Evolutionary conservation across 2,888 invertebrate species (phyloP).

Genomic region (Cosmia trapezina): DNA sequence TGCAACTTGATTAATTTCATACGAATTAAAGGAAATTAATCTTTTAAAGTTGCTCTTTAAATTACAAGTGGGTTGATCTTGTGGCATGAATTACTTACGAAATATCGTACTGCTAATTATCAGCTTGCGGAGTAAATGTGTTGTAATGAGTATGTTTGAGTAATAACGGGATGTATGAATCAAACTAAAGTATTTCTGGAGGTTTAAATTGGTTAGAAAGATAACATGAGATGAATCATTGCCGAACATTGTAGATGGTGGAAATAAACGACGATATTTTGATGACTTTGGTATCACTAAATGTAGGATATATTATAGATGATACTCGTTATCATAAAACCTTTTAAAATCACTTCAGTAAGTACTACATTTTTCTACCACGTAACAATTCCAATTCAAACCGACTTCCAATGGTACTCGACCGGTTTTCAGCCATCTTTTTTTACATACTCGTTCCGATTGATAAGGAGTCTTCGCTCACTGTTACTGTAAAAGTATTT

Average conservation of each 20-base stretch:
- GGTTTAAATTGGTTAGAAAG: conserved; percentile 5
- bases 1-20: conserved; percentile 64
- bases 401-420: conserved; percentile 31
- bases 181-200: conserved; percentile 2
- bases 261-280: not conserved
- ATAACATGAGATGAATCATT: conserved; percentile 1
- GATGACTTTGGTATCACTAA: not conserved
- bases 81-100: conserved; percentile 61
- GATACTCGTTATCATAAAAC: not conserved
- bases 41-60: conserved; percentile 58
- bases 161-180: conserved; percentile 27
- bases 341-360: not conserved
- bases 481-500: conserved; percentile 66
- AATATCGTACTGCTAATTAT: conserved; percentile 62
- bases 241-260: not conserved
- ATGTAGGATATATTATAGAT: not conserved
- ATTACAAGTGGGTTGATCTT: conserved; percentile 62
- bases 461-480: conserved; percentile 62
- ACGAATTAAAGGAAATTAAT: conserved; percentile 62
- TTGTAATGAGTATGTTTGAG: conserved; percentile 46
- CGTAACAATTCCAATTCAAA: conserved; percentile 32
- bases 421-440: conserved; percentile 56
- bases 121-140: conserved; percentile 46
- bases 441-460: conserved; percentile 61
- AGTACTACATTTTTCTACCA: conserved; percentile 8